Percentiles rank a stretch among this genome's conserved stretches.
These are phyloP conservation scores for Sminthopsis crassicaudata DNA, from an alignment of 2,113 vertebrate genomes.

Conservation along the genomic window DNA sequence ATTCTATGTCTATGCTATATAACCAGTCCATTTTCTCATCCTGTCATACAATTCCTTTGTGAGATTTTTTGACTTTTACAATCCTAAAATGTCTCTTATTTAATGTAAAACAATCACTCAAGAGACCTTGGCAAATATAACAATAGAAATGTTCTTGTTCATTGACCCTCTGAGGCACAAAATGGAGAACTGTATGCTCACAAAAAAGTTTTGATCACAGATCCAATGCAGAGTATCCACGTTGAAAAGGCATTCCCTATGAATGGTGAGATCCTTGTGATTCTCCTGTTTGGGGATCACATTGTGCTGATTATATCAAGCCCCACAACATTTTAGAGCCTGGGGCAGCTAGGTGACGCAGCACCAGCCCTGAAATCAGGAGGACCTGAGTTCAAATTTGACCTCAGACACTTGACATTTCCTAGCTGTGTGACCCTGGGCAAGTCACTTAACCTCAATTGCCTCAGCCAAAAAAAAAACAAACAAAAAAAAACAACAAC, in stretches of 20 bases:
- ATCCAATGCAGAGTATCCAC: background rate
- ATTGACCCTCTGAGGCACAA: background rate
- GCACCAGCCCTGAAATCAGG: too few relatives aligned
- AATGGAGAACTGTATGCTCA: background rate
- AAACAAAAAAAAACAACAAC: too few relatives aligned
- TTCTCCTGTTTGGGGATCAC: background rate
- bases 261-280: background rate
- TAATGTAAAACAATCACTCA: background rate
- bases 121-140: background rate
- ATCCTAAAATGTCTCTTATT: background rate
- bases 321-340: background rate
- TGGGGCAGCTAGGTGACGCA: too few relatives aligned
- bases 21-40: background rate
- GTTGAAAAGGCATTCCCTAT: background rate
- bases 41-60: background rate
- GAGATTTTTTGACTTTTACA: background rate
- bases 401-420: too few relatives aligned
- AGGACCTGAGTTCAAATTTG: too few relatives aligned
- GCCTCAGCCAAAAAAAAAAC: too few relatives aligned
- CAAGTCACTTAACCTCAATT: too few relatives aligned
- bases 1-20: background rate
- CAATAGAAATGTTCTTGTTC: too few relatives aligned
- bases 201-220: background rate
- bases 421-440: too few relatives aligned
- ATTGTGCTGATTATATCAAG: background rate